Conservation (phyloP, 2,113 vertebrate species). For the Collichthys lucidus region DNA sequence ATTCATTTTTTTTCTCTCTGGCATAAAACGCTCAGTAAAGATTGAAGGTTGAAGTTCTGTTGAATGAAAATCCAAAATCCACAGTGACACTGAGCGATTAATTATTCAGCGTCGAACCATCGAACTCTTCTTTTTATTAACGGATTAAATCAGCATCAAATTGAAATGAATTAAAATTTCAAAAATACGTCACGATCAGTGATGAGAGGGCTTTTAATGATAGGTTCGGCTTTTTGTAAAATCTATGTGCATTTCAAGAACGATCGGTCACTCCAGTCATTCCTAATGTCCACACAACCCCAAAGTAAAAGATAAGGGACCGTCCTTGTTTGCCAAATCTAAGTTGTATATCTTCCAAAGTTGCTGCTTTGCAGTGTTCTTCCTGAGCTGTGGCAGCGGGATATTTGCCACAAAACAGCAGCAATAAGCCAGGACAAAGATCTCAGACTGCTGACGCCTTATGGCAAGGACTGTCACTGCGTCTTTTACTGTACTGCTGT, state of each 20-base stretch:
- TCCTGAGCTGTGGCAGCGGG: background rate
- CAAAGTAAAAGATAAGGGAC: background rate
- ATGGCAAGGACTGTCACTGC: background rate
- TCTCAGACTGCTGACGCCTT: background rate
- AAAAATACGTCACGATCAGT: background rate
- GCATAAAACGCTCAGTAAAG: background rate
- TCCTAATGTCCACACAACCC: background rate
- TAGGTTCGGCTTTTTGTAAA: background rate
- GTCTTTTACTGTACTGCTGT: background rate
- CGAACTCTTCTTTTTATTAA: background rate
- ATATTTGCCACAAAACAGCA: background rate
- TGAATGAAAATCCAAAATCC: slow-evolving; percentile 21
- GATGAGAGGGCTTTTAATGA: background rate
- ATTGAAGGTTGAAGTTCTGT: background rate
- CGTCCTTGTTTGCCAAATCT: background rate
- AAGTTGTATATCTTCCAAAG: background rate
- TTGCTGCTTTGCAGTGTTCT: background rate
- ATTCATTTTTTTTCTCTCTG: background rate
- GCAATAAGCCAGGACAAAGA: background rate
- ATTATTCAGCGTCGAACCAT: slow-evolving; percentile 1
- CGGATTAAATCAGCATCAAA: slow-evolving; percentile 2
- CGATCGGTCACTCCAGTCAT: background rate
- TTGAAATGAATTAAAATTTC: background rate
- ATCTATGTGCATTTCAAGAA: too few species aligned
- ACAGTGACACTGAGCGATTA: background rate